These are phyloP conservation scores for Echinops telfairi DNA, from an alignment of 2,113 vertebrate genomes.

Conservation along the genomic window DNA sequence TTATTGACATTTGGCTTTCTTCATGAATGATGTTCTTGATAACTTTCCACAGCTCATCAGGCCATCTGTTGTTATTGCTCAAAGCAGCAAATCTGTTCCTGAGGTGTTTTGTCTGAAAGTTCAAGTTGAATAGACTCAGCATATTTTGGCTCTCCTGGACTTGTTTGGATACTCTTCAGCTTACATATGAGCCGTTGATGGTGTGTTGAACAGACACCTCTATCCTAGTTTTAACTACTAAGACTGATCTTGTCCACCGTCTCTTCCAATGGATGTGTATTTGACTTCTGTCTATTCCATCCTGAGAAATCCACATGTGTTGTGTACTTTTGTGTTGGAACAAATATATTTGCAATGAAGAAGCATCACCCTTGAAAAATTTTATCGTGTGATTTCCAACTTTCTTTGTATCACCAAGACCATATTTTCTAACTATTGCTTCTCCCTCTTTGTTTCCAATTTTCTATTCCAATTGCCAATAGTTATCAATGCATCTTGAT, in stretches of 20 bases:
- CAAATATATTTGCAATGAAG: not conserved
- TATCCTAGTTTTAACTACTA: not conserved
- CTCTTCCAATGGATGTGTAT: not conserved
- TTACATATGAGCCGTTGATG: not conserved
- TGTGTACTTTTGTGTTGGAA: not conserved
- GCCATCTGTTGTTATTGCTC: too few species aligned
- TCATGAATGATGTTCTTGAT: too few species aligned
- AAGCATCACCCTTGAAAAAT: not conserved
- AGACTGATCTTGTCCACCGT: not conserved
- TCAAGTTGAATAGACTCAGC: not conserved
- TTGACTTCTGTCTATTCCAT: not conserved
- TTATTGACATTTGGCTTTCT: too few species aligned
- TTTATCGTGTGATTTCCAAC: not conserved
- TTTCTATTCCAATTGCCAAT: not conserved
- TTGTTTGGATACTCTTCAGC: not conserved
- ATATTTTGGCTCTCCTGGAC: not conserved
- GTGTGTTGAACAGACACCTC: not conserved
- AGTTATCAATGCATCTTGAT: too few species aligned
- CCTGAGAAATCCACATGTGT: too few species aligned
- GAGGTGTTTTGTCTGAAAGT: too few species aligned
- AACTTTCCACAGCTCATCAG: too few species aligned
- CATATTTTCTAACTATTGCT: not conserved
- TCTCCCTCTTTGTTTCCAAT: not conserved
- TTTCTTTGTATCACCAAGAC: not conserved
- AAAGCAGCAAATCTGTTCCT: too few species aligned